Base-by-base conservation (phyloP, 2,888 invertebrate genomes). In the Epinotia nisella region DNA sequence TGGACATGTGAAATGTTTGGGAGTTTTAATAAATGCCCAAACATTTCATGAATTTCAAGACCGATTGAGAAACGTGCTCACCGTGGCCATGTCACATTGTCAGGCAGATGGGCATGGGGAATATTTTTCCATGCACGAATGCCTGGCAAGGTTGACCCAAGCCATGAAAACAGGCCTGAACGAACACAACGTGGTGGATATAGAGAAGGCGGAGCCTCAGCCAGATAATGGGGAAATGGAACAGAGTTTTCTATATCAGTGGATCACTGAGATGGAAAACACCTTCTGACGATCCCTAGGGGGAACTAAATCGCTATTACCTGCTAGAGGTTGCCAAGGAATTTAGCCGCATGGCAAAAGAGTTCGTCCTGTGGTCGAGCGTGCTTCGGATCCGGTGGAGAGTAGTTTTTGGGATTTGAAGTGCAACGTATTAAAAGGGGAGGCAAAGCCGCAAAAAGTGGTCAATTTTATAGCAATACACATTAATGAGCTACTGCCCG, bases 361-460 rank as follows among this genome's bases (percentile, higher is more conserved):
- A 66, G 4, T 58, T 24, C 3, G 24, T 29, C 0, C 5, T 58
- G 3, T 49, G 58, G 45, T 58, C 45, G 11, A 49, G n/a, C n/a
- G 45, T 67, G 10, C 3, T 56, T 24, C 21, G 2, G 10, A 15
- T n/a, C 10, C 2, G 21, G 0, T 24, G 0, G 10, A 29, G 49
- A 49, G n/a, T 24, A 10, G 17, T 10, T 66, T 41, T n/a, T 55
- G 41, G 3, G 21, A 66, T 17, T 41, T 56, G 21, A 66, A 66
- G 56, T 66, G 56, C n/a, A 55, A 66, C n/a, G n/a, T 10, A 24
- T 41, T 56, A 13, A 67, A 67, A 29, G 67, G 45, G 2, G 49
- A 58, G 15, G 11, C 49, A 29, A 67, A 56, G n/a, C 56, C 21
- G 0, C 10, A 58, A n/a, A 67, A 29, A n/a, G 9, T 67, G 2